Evolutionary conservation across 2,797 vertebrate genomes (phyloP), one percentile per base, ranked within the genome.

Genomic region (Typhlichthys eigenmanni): DNA sequence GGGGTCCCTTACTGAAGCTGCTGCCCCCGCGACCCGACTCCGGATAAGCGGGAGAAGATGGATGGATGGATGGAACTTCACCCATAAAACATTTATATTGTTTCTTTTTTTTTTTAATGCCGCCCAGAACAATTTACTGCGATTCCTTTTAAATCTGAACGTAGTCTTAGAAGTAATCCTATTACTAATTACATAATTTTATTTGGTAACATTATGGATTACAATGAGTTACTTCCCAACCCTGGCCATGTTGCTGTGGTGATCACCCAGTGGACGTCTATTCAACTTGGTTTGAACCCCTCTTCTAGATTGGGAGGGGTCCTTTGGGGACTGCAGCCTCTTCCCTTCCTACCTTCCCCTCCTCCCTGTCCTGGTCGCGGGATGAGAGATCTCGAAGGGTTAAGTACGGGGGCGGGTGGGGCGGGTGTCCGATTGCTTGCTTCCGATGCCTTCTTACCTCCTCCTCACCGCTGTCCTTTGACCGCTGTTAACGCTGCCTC

Each of bases 291-390:
- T 92, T 84, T 94, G 87, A 92, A 32, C 53, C 90, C 92, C 94
- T 91, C 94, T 96, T 95, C 91, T 90, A 98, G 97, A 98, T 97
- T 85, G 96, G 95, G 93, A 97, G 96, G 95, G 96, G 96, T 91
- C 95, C 94, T 80, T 94, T 95, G 93, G 95, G 95, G 91, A 95
- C 95, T 91, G 95, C 96, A 90, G 96, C 96, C 92, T 97, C 96
- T 81, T 98, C 97, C 92, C 95, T 97, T 84, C 97, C 97, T 85
- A 96, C 95, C 94, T 98, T 99, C 95, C 97, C 97, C 92, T 98
- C 96, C 92, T 95, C 95, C 92, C 93, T 95, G 86, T 98, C 95
- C 94, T 98, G 97, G 96, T 95, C 95, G 62, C 93, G 94, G 95
- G 95, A 97, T 70, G 95, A 97, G 91, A 95, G 92, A 95, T 88